A percentile compares a stretch with the other conserved stretches of the same genome.
Conservation (phyloP, 1,140 invertebrate genomes). For the Atta colombica region DNA sequence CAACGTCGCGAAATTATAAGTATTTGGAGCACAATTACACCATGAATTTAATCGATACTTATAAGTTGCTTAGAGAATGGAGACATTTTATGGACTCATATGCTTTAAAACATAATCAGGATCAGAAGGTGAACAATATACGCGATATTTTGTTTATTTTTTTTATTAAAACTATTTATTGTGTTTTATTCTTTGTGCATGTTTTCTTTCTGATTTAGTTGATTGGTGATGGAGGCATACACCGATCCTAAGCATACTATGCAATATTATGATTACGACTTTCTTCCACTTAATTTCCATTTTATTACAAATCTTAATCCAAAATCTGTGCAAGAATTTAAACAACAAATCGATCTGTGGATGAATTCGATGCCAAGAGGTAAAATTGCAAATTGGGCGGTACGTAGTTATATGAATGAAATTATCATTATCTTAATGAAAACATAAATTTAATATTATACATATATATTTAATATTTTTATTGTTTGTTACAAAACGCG, state of each 20-base stretch:
- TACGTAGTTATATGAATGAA: too few relatives aligned
- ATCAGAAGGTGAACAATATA: constrained; percentile 73
- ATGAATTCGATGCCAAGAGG: too few relatives aligned
- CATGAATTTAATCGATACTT: constrained; percentile 85
- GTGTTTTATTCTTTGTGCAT: neutral
- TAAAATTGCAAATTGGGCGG: too few relatives aligned
- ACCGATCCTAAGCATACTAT: constrained; percentile 84
- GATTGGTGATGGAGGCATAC: constrained; percentile 88
- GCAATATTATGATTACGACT: constrained; percentile 87
- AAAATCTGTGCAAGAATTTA: too few relatives aligned
- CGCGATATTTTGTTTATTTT: neutral
- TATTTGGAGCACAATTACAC: constrained; percentile 90
- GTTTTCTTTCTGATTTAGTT: constrained; percentile 73
- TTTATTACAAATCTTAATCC: too few relatives aligned
- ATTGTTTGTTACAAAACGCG: too few relatives aligned
- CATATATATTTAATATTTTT: too few relatives aligned
- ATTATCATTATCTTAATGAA: too few relatives aligned
- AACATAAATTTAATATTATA: too few relatives aligned
- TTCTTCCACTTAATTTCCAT: too few relatives aligned
- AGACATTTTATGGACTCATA: constrained; percentile 89
- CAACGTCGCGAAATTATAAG: constrained; percentile 69
- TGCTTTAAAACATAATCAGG: constrained; percentile 80
- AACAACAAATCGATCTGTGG: too few relatives aligned
- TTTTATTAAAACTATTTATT: neutral
- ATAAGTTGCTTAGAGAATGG: constrained; percentile 88